Percentiles rank a stretch among this genome's conserved stretches.
Conservation (phyloP, 2,888 invertebrate species). For the Heteromyza rotundicornis region DNA sequence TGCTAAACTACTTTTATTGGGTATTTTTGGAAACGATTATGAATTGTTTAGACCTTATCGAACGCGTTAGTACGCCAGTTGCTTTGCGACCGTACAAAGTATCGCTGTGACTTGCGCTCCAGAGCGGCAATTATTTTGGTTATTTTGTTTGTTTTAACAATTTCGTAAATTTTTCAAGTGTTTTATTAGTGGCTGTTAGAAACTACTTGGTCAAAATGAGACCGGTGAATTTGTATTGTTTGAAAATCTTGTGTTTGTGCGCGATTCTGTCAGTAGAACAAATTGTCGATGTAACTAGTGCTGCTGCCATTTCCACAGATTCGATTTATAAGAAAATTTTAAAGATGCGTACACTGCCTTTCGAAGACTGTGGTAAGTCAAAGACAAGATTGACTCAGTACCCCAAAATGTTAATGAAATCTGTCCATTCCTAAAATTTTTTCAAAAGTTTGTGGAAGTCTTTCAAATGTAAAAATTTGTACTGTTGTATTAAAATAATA, state of each 20-base stretch:
- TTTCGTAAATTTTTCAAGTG: no score
- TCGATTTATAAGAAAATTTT: constrained; percentile 28
- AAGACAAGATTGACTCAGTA: no score
- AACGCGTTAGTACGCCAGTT: neutral
- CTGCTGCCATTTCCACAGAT: constrained; percentile 28
- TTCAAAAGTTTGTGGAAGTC: no score
- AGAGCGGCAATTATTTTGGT: neutral
- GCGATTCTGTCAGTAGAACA: constrained; percentile 27
- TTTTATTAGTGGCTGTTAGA: no score
- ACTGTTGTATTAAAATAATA: no score
- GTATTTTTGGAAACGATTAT: neutral
- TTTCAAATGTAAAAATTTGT: no score
- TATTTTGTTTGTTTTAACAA: no score
- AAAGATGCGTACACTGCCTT: constrained; percentile 41
- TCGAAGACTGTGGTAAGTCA: constrained; percentile 55
- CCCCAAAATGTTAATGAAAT: no score
- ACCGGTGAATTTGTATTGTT: constrained; percentile 28
- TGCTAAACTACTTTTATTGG: neutral
- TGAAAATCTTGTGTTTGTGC: constrained; percentile 32
- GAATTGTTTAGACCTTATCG: no score
- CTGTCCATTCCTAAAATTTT: no score
- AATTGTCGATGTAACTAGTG: constrained; percentile 15
- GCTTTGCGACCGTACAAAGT: neutral
- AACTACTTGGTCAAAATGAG: no score
- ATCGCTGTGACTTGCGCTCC: neutral